These are phyloP conservation scores for Catalaphyllia jardinei DNA, from an alignment of 64 coral and sea anemone species.

Conservation along the genomic window DNA sequence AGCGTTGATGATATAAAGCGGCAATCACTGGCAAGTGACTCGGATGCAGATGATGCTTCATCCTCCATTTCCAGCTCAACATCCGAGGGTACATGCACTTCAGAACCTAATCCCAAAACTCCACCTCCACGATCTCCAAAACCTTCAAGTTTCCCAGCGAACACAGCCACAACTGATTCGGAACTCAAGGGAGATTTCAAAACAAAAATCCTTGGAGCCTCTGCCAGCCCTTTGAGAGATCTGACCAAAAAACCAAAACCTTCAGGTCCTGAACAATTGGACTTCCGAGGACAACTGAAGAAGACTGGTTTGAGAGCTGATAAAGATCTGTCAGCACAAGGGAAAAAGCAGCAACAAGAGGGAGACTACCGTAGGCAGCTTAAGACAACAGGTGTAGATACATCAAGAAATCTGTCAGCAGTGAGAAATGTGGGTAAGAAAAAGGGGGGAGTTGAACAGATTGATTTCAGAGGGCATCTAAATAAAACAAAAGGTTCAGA, in stretches of 20 bases:
- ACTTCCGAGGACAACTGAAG: conserved; percentile 51
- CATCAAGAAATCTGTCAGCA: conserved; percentile 27
- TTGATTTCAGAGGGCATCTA: conserved; percentile 53
- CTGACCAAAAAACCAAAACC: conserved; percentile 39
- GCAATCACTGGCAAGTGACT: conserved; percentile 8
- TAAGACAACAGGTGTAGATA: background rate
- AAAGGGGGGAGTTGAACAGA: conserved; percentile 3
- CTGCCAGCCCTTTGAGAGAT: background rate
- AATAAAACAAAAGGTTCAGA: conserved; percentile 16
- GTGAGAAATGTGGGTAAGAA: conserved; percentile 6
- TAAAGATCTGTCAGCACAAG: conserved; percentile 21
- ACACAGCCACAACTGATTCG: background rate
- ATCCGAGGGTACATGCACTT: background rate
- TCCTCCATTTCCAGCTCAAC: background rate
- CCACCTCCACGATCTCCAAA: conserved; percentile 12
- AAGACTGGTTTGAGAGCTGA: conserved; percentile 38
- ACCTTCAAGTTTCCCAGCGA: background rate
- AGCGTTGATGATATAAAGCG: background rate
- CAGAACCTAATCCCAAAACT: background rate
- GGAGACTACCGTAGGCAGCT: conserved; percentile 34
- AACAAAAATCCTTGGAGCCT: conserved; percentile 28
- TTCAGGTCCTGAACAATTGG: conserved; percentile 25
- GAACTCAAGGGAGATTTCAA: conserved; percentile 42
- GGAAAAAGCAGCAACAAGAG: conserved; percentile 11
- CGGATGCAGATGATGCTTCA: conserved; percentile 4